Evolutionary conservation across 2,113 vertebrate genomes (phyloP).

Genomic region (Spermophilus dauricus): DNA sequence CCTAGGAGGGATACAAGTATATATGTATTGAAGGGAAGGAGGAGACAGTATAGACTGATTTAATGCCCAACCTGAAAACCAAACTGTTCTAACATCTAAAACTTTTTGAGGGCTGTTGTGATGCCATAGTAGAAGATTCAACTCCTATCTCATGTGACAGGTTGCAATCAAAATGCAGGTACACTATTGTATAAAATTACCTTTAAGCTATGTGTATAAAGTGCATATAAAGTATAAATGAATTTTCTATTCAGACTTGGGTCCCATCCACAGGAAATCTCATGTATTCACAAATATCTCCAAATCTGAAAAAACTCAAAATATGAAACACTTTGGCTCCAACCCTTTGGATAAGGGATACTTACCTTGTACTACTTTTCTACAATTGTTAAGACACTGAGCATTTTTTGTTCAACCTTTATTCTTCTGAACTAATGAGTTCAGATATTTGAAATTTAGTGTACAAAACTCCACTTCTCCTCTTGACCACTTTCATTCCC

Average conservation of each 20-base stretch:
- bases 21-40: background rate
- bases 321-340: background rate
- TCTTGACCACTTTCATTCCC: background rate
- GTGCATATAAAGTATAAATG: background rate
- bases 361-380: background rate
- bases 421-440: slow-evolving; percentile 43
- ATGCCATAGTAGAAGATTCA: background rate
- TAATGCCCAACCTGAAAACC: background rate
- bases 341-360: background rate
- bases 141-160: background rate
- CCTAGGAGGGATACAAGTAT: background rate
- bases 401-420: slow-evolving; percentile 42
- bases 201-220: background rate
- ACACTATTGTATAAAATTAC: background rate
- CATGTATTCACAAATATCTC: background rate
- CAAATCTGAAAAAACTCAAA: background rate
- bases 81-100: background rate
- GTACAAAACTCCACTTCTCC: background rate
- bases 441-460: slow-evolving; percentile 36
- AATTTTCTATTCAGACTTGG: background rate
- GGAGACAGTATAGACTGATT: background rate
- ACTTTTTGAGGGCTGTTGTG: background rate
- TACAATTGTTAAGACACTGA: slow-evolving; percentile 37
- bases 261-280: background rate
- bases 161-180: background rate